Conservation (phyloP, 2,888 invertebrate species). For the Hyalella azteca region DNA sequence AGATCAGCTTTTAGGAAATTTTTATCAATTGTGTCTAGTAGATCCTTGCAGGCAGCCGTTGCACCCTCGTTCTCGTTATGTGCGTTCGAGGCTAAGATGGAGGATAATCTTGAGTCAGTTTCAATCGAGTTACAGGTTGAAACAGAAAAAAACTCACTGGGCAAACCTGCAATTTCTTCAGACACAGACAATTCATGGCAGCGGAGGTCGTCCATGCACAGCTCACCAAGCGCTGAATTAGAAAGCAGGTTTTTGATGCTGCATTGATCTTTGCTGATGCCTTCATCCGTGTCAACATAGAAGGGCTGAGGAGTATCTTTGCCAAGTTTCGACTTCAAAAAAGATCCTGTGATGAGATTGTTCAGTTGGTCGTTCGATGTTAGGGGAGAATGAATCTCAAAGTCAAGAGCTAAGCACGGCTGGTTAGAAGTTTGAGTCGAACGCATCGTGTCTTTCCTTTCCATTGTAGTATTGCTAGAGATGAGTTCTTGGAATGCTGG, state of each 20-base stretch:
- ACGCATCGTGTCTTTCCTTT: conserved; percentile 45
- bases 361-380: background rate
- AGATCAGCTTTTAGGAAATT: conserved; percentile 26
- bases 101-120: conserved; percentile 52
- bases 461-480: conserved; percentile 31
- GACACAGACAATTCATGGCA: conserved; percentile 17
- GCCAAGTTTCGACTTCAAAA: background rate
- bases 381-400: background rate
- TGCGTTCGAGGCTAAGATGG: conserved; percentile 55
- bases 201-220: background rate
- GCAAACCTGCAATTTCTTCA: conserved; percentile 47
- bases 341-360: background rate
- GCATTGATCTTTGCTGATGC: background rate
- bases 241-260: background rate
- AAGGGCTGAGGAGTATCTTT: background rate
- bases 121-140: conserved; percentile 49
- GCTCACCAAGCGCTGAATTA: background rate
- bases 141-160: conserved; percentile 42
- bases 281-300: background rate
- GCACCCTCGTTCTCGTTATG: conserved; percentile 48
- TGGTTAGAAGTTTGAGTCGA: background rate
- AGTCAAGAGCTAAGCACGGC: background rate
- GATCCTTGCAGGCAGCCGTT: conserved; percentile 9
- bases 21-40: conserved; percentile 33
- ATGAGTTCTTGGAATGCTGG: conserved; percentile 54